A percentile compares a stretch with the other conserved stretches of the same genome.
These are phyloP conservation scores for Apoda limacodes DNA, from an alignment of 2,888 invertebrate genomes.

Conservation along the genomic window DNA sequence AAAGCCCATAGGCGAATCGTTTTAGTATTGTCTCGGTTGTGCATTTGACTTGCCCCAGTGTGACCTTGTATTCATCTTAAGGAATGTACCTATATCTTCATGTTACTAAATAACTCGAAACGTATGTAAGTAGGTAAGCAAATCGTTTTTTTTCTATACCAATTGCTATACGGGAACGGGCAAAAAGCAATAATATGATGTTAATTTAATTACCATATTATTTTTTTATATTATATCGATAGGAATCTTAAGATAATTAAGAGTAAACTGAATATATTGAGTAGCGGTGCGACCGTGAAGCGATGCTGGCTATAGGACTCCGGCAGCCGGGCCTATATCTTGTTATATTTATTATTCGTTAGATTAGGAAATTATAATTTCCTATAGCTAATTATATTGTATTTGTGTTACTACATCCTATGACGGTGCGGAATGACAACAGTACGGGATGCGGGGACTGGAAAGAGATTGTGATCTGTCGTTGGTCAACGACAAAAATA, in stretches of 20 bases:
- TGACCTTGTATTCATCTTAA: slow-evolving; percentile 49
- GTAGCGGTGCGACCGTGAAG: slow-evolving; percentile 66
- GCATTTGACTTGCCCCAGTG: slow-evolving; percentile 65
- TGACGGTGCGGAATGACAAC: slow-evolving; percentile 62
- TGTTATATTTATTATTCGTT: slow-evolving; percentile 69
- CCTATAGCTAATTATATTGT: slow-evolving; percentile 68
- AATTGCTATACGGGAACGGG: slow-evolving; percentile 71
- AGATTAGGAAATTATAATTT: slow-evolving; percentile 68
- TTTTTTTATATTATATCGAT: slow-evolving; percentile 66
- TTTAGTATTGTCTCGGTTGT: slow-evolving; percentile 67
- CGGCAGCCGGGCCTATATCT: slow-evolving; percentile 46
- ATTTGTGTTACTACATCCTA: slow-evolving; percentile 65
- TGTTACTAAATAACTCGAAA: slow-evolving; percentile 54
- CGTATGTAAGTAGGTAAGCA: slow-evolving; percentile 62
- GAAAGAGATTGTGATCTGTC: slow-evolving; percentile 70
- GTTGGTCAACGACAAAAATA: slow-evolving; percentile 70
- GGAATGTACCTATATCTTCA: slow-evolving; percentile 48
- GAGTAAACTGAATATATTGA: slow-evolving; percentile 49
- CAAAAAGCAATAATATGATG: slow-evolving; percentile 71
- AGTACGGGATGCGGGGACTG: slow-evolving; percentile 58
- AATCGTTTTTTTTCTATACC: slow-evolving; percentile 66
- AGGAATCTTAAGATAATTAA: slow-evolving; percentile 60
- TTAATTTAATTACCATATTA: slow-evolving; percentile 71
- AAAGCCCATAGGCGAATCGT: slow-evolving; percentile 44
- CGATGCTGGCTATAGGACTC: slow-evolving; percentile 60